Conservation (phyloP, 2,888 invertebrate genomes). For the Lasioglossum oenotherae region DNA sequence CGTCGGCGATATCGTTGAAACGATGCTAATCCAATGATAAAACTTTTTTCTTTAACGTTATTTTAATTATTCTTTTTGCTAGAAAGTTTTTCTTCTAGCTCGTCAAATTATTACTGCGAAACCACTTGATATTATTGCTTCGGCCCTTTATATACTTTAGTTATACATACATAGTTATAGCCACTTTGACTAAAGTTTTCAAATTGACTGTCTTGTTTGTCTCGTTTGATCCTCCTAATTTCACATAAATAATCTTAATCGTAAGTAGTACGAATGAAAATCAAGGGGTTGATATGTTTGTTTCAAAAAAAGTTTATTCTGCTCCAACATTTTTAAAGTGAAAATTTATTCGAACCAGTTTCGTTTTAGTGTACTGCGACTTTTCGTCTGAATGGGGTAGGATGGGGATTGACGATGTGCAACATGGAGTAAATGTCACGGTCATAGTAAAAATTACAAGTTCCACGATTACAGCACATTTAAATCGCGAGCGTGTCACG, state of each 20-base stretch:
- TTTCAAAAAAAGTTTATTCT: conserved; percentile 52
- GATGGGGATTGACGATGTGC: conserved; percentile 38
- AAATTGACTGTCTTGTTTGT: background rate
- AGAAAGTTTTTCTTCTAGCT: background rate
- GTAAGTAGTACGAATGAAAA: background rate
- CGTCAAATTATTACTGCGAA: background rate
- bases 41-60: too few relatives aligned
- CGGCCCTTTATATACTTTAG: background rate
- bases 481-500: conserved; percentile 22
- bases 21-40: too few relatives aligned
- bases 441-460: conserved; percentile 52
- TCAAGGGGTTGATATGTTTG: background rate
- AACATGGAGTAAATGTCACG: conserved; percentile 34
- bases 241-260: background rate
- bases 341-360: conserved; percentile 56
- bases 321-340: conserved; percentile 55
- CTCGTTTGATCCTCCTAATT: background rate
- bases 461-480: conserved; percentile 37
- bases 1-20: too few relatives aligned
- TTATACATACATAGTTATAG: background rate
- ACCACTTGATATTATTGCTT: background rate
- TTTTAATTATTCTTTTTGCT: too few relatives aligned
- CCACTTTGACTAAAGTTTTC: background rate
- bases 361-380: conserved; percentile 37
- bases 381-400: conserved; percentile 25